Conservation (phyloP, 2,888 invertebrate genomes). For the Drosophila infuscata region DNA sequence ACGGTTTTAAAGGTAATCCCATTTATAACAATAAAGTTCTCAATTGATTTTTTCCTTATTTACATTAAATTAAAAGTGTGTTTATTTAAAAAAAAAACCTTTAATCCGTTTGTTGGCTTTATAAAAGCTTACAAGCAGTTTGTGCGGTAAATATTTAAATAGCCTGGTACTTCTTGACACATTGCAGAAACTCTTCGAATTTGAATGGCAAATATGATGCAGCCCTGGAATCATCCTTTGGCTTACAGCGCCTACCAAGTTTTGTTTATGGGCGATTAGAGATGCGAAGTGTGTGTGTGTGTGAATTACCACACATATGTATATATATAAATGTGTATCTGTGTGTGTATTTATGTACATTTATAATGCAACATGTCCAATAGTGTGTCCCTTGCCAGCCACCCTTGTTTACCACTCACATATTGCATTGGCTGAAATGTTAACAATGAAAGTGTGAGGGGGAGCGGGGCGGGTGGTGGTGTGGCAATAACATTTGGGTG, state of each 20-base stretch:
- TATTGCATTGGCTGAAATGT: slow-evolving; percentile 30
- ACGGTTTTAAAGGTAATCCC: background rate
- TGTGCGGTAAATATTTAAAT: slow-evolving; percentile 1
- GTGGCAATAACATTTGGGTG: slow-evolving; percentile 42
- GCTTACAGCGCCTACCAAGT: slow-evolving; percentile 2
- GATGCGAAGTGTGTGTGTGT: background rate
- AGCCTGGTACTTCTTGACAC: background rate
- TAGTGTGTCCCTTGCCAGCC: background rate
- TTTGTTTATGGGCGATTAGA: slow-evolving; percentile 13
- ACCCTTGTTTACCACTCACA: slow-evolving; percentile 6
- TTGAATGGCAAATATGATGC: background rate
- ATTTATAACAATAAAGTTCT: background rate
- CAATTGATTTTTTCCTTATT: background rate
- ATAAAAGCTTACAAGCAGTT: background rate
- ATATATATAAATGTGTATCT: background rate
- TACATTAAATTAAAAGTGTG: background rate
- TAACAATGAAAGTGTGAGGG: slow-evolving; percentile 27
- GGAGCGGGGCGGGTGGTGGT: background rate
- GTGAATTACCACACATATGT: slow-evolving; percentile 3
- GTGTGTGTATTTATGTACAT: background rate
- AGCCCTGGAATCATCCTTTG: background rate
- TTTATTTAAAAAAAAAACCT: background rate
- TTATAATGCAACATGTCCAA: slow-evolving; percentile 27
- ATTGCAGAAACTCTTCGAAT: background rate
- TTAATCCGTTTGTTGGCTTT: background rate